A percentile compares a stretch with the other conserved stretches of the same genome.
Evolutionary conservation across 1,140 invertebrate species (phyloP).

Genomic region (Diachasmimorpha longicaudata): DNA sequence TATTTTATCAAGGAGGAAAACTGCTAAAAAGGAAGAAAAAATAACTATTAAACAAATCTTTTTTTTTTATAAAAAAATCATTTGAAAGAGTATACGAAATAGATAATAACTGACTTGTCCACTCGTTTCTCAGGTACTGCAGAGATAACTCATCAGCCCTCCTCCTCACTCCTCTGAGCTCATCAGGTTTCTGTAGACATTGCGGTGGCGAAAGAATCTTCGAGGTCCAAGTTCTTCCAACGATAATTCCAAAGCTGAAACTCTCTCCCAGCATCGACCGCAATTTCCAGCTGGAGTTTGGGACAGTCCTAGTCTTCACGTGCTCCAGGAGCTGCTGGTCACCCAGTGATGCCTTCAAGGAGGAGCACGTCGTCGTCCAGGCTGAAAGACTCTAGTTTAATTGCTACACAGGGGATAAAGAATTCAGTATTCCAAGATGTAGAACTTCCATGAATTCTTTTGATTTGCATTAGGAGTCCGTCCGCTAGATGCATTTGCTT

Average conservation of each 20-base stretch:
- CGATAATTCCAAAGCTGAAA: conserved; percentile 74
- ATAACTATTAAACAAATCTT: too few relatives aligned
- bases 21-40: too few relatives aligned
- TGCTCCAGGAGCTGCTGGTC: conserved; percentile 86
- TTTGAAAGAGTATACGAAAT: too few relatives aligned
- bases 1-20: too few relatives aligned
- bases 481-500: conserved; percentile 12
- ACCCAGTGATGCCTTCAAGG: conserved; percentile 68
- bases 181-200: conserved; percentile 69
- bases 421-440: conserved; percentile 7
- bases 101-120: background rate
- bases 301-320: conserved; percentile 81
- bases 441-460: background rate
- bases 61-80: too few relatives aligned
- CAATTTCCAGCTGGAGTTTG: conserved; percentile 73
- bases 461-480: conserved; percentile 19
- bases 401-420: conserved; percentile 16
- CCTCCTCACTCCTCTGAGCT: conserved; percentile 68
- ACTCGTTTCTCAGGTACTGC: conserved; percentile 67
- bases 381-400: conserved; percentile 66
- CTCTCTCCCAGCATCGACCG: conserved; percentile 64
- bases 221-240: conserved; percentile 83
- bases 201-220: conserved; percentile 77
- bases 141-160: conserved; percentile 70
- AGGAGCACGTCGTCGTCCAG: conserved; percentile 79